Evolutionary conservation across 2,888 invertebrate genomes (phyloP), one percentile per base, ranked within the genome.

Genomic region (Hemithea aestivaria): DNA sequence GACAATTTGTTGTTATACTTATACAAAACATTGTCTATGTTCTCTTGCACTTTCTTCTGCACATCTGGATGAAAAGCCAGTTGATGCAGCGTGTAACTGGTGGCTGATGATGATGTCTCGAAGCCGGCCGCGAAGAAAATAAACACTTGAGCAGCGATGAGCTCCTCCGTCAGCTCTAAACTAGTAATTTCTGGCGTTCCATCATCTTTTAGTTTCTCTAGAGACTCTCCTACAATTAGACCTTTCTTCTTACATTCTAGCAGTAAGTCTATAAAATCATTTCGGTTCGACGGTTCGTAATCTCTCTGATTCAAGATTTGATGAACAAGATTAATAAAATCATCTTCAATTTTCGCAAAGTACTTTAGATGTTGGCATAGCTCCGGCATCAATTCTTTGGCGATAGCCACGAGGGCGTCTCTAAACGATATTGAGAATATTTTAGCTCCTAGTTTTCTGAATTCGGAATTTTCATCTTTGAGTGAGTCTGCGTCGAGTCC

Each of bases 91-190:
- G 74, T 73, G 42, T 54, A 74, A 35, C 73, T 74, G 7, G 75
- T 70, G 1, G 74, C 71, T 0, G 75, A 71, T 0, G 77, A 73
- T 0, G 76, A 74, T 0, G 77, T 77, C 45, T 78, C 78, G 16
- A 78, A 74, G 6, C 75, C 76, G 6, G 76, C 75, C 2, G 67
- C 72, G 26, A 76, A 76, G 48, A 76, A 76, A 2, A 74, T 58
- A 25, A 73, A 73, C n/a, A 72, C 66, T 26, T 75, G 75, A 3
- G 73, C 73, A 1, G 66, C 66, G 11, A 74, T 60, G n/a, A 70
- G 42, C 23, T 62, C 48, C 3, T 74, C 67, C 2, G 66, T 67
- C 33, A 75, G 36, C 36, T 72, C 70, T 10, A 71, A 11, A 0
- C 49, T 48, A 1, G 50, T 48, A 2, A 36, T 42, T 10, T 58